Evolutionary conservation across 2,888 invertebrate species (phyloP), one percentile per base, ranked within the genome.

Genomic region (Belgica antarctica): DNA sequence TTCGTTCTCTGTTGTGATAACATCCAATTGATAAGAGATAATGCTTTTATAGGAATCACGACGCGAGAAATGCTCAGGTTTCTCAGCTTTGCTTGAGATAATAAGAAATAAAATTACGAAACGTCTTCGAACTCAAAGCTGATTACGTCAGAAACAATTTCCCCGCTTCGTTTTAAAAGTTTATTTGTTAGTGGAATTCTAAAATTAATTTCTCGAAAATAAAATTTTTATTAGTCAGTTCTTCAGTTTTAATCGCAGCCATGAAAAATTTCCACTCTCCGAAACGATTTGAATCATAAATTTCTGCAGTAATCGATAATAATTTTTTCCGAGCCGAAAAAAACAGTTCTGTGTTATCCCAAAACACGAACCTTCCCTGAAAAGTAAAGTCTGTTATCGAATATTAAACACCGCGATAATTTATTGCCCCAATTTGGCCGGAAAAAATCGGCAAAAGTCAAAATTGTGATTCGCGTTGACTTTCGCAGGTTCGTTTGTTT

Each of bases 41-140:
- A 65, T 65, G 17, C 36, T 62, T 65, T 65, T 65, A 65, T 65
- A 46, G 25, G 63, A 65, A 65, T 31, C 46, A 65, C 41, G 63
- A 25, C 27, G 25, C 27, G 5, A n/a, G 34, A 31, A 31, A n/a
- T n/a, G n/a, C n/a, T n/a, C n/a, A n/a, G n/a, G n/a, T n/a, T n/a
- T n/a, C n/a, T n/a, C n/a, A n/a, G n/a, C 2, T 41, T 2, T 41
- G 2, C 41, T n/a, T 31, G 41, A 41, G 52, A 52, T 52, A 52
- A 52, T 22, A 31, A 17, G 52, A 52, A 52, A n/a, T n/a, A n/a
- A 22, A 52, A n/a, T 52, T 22, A 22, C 22, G 52, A 52, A n/a
- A 22, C 52, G 52, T 52, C 41, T 41, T 52, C 17, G 22, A 52
- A 22, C 7, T 52, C 22, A 7, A 12, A 52, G 17, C 17, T 2